A percentile compares a stretch with the other conserved stretches of the same genome.
phyloP scores from a whole-genome alignment of 2,888 invertebrate genomes.

The Lymantria monacha region DNA sequence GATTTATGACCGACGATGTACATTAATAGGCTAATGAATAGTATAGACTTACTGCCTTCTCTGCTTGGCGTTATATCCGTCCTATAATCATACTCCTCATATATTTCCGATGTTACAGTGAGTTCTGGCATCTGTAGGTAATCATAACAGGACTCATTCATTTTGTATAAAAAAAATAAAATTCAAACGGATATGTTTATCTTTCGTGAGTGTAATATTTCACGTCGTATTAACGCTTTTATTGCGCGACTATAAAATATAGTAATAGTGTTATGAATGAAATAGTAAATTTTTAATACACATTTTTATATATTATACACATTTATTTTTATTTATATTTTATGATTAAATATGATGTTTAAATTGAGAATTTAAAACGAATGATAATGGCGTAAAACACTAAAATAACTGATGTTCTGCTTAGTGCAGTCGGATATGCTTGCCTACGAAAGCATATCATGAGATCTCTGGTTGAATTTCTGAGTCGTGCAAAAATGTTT shows the following conservation, averaged over 20 bases:
- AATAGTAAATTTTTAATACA: neutral
- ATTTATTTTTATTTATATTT: too few relatives aligned
- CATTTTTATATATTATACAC: too few relatives aligned
- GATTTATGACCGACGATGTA: too few relatives aligned
- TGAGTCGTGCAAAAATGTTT: too few relatives aligned
- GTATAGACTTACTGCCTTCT: slow-evolving; percentile 75
- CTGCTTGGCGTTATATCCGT: slow-evolving; percentile 68
- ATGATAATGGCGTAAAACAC: too few relatives aligned
- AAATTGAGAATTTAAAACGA: too few relatives aligned
- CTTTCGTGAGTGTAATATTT: slow-evolving; percentile 17
- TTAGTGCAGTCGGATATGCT: too few relatives aligned
- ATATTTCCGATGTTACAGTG: slow-evolving; percentile 88
- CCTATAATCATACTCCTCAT: slow-evolving; percentile 85
- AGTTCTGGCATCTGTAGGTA: slow-evolving; percentile 80
- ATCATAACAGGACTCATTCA: slow-evolving; percentile 28
- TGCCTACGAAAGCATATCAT: too few relatives aligned
- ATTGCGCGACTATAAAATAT: slow-evolving; percentile 15
- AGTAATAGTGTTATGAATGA: slow-evolving; percentile 15
- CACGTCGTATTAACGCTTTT: slow-evolving; percentile 18
- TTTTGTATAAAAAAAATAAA: slow-evolving; percentile 21
- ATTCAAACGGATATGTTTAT: slow-evolving; percentile 27
- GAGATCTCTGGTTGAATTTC: too few relatives aligned
- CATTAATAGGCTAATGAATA: too few relatives aligned
- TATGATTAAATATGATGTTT: too few relatives aligned
- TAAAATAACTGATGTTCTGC: too few relatives aligned